These are phyloP conservation scores for Alouatta palliata DNA, from an alignment of 2,113 vertebrate genomes.

Conservation along the genomic window DNA sequence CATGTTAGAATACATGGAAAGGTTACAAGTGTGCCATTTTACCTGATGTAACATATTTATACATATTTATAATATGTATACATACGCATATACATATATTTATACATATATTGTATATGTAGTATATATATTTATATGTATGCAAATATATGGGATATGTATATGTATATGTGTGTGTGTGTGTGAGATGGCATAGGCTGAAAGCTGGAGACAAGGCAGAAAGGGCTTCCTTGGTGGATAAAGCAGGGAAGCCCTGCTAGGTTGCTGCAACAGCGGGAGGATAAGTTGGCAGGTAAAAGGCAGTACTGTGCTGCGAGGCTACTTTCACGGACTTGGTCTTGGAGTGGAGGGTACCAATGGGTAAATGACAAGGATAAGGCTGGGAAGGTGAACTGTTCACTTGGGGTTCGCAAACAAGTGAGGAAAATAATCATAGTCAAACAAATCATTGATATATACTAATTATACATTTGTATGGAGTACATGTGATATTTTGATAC, in stretches of 20 bases:
- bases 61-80: no score
- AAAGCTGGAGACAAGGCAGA: neutral
- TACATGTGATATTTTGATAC: neutral
- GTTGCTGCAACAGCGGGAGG: rapidly evolving
- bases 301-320: no score
- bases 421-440: neutral
- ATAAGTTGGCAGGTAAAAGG: neutral
- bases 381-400: neutral
- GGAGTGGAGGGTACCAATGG: neutral
- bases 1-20: neutral
- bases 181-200: neutral
- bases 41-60: neutral
- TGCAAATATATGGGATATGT: no score
- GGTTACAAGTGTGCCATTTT: neutral
- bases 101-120: no score
- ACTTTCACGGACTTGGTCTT: neutral
- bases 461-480: neutral
- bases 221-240: neutral
- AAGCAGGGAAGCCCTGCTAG: neutral
- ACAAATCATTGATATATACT: neutral
- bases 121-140: no score
- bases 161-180: no score
- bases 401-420: neutral
- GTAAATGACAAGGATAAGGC: neutral
- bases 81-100: no score